Conservation (phyloP, 1,140 invertebrate species). For the Dinothrombium tinctorium region DNA sequence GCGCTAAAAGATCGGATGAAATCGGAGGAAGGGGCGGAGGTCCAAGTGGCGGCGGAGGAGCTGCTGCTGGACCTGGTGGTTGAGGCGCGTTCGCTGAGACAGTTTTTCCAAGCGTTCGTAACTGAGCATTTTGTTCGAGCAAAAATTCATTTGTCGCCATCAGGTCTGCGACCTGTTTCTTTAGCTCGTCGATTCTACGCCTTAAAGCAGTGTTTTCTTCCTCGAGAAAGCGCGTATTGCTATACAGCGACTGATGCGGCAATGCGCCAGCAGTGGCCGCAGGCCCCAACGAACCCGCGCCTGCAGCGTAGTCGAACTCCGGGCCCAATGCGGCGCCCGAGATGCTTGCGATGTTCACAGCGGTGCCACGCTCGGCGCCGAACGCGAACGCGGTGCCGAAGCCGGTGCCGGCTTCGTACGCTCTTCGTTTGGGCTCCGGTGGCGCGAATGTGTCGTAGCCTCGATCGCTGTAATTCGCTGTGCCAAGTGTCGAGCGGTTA, state of each 20-base stretch:
- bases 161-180: constrained; percentile 40
- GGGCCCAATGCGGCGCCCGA: background rate
- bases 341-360: background rate
- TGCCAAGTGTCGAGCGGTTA: background rate
- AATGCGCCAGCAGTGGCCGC: background rate
- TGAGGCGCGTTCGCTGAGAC: background rate
- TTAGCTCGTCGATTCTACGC: constrained; percentile 44
- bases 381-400: background rate
- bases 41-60: background rate
- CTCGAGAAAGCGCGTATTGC: constrained; percentile 25
- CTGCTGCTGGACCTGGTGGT: background rate
- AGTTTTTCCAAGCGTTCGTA: constrained; percentile 23
- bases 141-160: constrained; percentile 58
- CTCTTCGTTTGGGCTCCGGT: constrained; percentile 15
- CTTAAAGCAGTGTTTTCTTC: constrained; percentile 44
- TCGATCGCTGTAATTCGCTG: background rate
- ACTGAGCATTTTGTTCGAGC: constrained; percentile 49
- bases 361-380: too few relatives aligned
- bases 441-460: background rate
- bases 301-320: background rate
- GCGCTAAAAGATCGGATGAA: background rate
- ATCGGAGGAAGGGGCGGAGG: background rate
- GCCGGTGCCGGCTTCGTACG: constrained; percentile 2
- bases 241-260: background rate
- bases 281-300: background rate